Percentiles rank a stretch among this genome's conserved stretches.
Conservation (phyloP, 2,113 vertebrate species). For the Hylia prasina region DNA sequence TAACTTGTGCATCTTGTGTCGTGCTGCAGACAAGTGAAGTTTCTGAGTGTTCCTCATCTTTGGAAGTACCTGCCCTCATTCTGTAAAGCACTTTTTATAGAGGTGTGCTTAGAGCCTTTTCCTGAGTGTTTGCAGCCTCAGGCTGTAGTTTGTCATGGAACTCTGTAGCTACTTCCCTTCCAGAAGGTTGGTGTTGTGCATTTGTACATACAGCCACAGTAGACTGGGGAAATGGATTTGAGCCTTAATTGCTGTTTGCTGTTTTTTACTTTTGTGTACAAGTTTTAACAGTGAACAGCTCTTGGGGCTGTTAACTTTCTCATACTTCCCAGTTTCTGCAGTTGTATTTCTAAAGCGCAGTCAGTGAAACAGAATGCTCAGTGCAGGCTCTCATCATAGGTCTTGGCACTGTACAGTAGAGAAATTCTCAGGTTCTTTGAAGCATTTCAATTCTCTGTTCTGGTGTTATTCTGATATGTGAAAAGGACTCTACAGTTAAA, state of each 20-base stretch:
- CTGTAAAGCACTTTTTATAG: not conserved
- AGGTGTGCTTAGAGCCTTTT: not conserved
- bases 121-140: not conserved
- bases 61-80: not conserved
- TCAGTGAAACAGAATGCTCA: conserved; percentile 60
- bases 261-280: not conserved
- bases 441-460: not conserved
- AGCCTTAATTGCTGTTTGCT: not conserved
- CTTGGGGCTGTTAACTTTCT: not conserved
- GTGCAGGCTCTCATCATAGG: conserved; percentile 72
- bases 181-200: not conserved
- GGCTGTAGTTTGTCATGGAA: not conserved
- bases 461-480: not conserved
- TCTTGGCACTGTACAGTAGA: not conserved
- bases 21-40: not conserved
- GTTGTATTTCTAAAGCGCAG: conserved; percentile 14
- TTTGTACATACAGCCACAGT: not conserved
- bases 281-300: not conserved
- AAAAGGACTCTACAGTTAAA: conserved; percentile 4
- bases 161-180: conserved; percentile 20
- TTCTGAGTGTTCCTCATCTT: not conserved
- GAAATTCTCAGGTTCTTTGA: not conserved
- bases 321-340: conserved; percentile 42
- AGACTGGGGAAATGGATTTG: not conserved
- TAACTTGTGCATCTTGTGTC: not conserved